phyloP scores from a whole-genome alignment of 2,113 vertebrate species.

The Labeo catla region DNA sequence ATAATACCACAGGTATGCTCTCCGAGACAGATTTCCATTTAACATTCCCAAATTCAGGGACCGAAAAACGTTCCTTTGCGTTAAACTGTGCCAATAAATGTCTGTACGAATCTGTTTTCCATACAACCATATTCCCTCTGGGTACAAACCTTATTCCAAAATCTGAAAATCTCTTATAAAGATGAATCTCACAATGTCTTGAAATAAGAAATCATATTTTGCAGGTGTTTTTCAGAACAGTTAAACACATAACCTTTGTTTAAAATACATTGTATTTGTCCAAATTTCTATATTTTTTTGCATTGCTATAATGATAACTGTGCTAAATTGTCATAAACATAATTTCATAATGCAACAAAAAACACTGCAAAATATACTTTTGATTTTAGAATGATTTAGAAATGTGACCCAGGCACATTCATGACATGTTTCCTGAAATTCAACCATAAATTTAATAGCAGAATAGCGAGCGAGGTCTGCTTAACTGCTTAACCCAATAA shows the following conservation, averaged over 20 bases:
- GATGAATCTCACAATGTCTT: background rate
- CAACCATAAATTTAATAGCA: background rate
- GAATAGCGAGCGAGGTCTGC: background rate
- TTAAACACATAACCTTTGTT: background rate
- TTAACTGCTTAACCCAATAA: background rate
- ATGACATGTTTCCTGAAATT: background rate
- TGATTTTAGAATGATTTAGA: background rate
- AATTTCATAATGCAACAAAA: background rate
- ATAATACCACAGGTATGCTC: background rate
- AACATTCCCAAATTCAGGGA: constrained; percentile 12
- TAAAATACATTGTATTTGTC: background rate
- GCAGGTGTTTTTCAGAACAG: background rate
- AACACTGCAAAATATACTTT: background rate
- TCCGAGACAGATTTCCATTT: background rate
- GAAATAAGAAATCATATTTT: background rate
- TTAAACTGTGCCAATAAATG: constrained; percentile 67
- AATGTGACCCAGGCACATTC: background rate
- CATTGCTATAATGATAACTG: background rate
- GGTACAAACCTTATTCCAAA: background rate
- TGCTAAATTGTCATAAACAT: background rate
- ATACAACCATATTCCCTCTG: constrained; percentile 28
- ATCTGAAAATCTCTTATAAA: background rate
- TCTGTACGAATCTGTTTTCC: constrained; percentile 42
- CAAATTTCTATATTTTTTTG: too few relatives aligned
- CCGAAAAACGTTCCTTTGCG: constrained; percentile 40